Conservation (phyloP, 2,888 invertebrate species). For the Odiellus spinosus region DNA sequence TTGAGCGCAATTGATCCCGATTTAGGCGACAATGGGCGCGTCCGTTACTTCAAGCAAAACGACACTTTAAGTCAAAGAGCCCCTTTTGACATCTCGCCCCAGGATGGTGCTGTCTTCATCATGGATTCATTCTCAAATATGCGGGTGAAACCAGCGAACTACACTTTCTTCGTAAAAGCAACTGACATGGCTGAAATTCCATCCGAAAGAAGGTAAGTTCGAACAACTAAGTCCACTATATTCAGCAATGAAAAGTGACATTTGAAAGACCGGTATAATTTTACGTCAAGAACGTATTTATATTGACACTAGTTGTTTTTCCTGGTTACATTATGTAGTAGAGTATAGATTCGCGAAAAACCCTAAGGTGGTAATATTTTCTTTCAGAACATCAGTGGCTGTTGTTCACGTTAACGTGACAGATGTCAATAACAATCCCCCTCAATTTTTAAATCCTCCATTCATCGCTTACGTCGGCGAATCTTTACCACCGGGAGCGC, state of each 20-base stretch:
- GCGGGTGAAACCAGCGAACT: slow-evolving; percentile 25
- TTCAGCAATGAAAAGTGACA: no score
- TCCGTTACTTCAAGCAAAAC: slow-evolving; percentile 52
- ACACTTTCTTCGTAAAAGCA: slow-evolving; percentile 22
- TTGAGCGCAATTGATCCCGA: slow-evolving; percentile 70
- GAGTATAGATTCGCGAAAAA: no score
- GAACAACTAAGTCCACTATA: no score
- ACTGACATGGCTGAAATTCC: slow-evolving; percentile 32
- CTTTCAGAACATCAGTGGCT: slow-evolving; percentile 19
- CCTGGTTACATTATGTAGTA: no score
- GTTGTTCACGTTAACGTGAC: slow-evolving; percentile 21
- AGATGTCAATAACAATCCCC: slow-evolving; percentile 22
- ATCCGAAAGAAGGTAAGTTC: slow-evolving; percentile 18
- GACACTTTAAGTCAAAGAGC: slow-evolving; percentile 19
- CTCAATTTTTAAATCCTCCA: slow-evolving; percentile 22
- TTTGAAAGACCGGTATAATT: background rate
- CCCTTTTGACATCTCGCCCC: slow-evolving; percentile 22
- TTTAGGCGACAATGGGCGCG: slow-evolving; percentile 55
- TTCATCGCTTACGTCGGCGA: slow-evolving; percentile 72
- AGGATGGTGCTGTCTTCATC: slow-evolving; percentile 23
- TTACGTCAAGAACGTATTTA: background rate
- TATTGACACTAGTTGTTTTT: background rate
- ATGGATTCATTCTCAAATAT: slow-evolving; percentile 33
- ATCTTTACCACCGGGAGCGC: slow-evolving; percentile 42
- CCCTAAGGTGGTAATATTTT: background rate